Evolutionary conservation across 2,113 vertebrate genomes (phyloP).

Genomic region (Eulemur rufifrons): DNA sequence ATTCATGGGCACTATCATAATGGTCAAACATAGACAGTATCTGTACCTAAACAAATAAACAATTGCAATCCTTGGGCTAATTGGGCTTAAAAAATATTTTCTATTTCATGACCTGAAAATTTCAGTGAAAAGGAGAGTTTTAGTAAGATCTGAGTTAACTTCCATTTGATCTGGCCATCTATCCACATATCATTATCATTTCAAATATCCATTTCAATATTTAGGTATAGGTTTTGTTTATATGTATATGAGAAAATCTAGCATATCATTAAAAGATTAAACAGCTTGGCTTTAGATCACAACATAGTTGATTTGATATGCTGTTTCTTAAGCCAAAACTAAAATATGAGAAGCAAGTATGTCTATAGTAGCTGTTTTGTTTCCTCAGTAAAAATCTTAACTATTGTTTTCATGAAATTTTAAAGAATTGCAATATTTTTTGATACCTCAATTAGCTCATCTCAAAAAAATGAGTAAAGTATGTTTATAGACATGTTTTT

Average conservation of each 20-base stretch:
- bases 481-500: constrained; percentile 12
- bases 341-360: background rate
- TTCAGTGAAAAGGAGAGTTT: background rate
- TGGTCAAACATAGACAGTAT: background rate
- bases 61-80: background rate
- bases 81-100: background rate
- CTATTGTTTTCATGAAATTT: background rate
- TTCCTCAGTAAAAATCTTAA: background rate
- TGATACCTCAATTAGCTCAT: background rate
- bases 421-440: background rate
- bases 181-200: background rate
- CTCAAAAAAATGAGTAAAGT: background rate
- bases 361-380: background rate
- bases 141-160: background rate
- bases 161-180: background rate
- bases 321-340: background rate
- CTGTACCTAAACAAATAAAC: background rate
- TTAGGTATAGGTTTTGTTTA: background rate
- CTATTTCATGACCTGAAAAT: background rate
- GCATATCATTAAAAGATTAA: background rate
- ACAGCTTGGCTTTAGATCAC: background rate
- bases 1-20: background rate
- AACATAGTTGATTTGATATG: background rate
- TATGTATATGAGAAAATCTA: background rate
- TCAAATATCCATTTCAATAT: background rate